phyloP scores from a whole-genome alignment of 2,113 vertebrate genomes.

The Albula goreensis region DNA sequence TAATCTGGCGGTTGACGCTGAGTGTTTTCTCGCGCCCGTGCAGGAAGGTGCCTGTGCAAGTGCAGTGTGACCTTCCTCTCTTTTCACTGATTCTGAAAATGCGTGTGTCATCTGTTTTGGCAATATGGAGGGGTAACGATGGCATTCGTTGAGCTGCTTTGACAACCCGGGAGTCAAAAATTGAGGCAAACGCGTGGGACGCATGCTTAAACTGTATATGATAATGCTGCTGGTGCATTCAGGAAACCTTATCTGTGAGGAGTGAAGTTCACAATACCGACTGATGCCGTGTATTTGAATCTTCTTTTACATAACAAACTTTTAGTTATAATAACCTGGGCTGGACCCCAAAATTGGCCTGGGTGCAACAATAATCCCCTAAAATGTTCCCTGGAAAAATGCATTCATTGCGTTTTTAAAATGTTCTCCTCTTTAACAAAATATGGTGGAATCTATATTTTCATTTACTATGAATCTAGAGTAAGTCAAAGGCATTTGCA shows the following conservation, averaged over 20 bases:
- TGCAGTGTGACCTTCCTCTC: neutral
- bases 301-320: neutral
- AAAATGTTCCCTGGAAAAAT: no score
- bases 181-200: neutral
- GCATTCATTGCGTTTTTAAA: no score
- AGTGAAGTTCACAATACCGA: neutral
- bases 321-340: no score
- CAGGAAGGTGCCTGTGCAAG: neutral
- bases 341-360: neutral
- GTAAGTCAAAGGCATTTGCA: no score
- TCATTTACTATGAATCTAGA: no score
- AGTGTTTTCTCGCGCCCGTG: neutral
- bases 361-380: no score
- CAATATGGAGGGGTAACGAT: neutral
- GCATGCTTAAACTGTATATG: neutral
- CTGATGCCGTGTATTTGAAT: neutral
- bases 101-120: constrained; percentile 4
- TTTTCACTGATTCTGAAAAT: neutral
- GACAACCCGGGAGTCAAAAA: neutral
- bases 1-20: neutral
- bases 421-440: no score
- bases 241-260: neutral
- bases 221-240: neutral
- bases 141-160: neutral
- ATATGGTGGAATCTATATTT: no score